Base-by-base conservation (phyloP, 2,113 vertebrate species). In the Psilopsiagon aurifrons region DNA sequence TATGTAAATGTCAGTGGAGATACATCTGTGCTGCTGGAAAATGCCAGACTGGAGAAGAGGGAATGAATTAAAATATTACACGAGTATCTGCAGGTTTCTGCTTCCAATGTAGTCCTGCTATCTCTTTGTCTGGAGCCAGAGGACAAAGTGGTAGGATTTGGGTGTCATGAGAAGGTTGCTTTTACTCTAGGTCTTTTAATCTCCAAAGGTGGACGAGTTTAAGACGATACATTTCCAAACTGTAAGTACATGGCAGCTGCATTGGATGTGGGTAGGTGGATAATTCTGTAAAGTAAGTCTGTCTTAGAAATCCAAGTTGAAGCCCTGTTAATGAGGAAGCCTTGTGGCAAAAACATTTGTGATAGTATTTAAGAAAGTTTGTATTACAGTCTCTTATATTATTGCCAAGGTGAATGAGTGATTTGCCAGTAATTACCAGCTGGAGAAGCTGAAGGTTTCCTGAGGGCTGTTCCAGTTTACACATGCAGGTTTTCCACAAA, bases 201-300 rank as follows among this genome's bases (percentile, higher is more conserved):
- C 33, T 16, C 18, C 37, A 11, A 35, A 63, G 62, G 19, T 75
- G 49, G 15, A 35, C 22, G 39, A 5, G 39, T 52, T 15, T 16
- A 23, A 28, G 37, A 15, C 20, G 55, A 16, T 1, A 4, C 0
- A 0, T 67, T 25, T 44, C 23, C 23, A 33, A 37, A 52, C 62
- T 17, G 37, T 15, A 24, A 3, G 27, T 7, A 10, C 3, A 0
- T 9, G 14, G 62, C 19, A 39, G 71, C 28, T 18, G 10, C 7
- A 0, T 29, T 7, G 6, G 10, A 4, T 1, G 6, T n/a, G 57
- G 28, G 6, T 27, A 20, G 46, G 43, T 13, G 44, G 55, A 5
- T 43, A 25, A 62, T 9, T 7, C 27, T 80, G 44, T 23, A 63
- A 20, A 67, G 51, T 2, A 9, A 27, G 37, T 13, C 69, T 75